Conservation (phyloP, 2,113 vertebrate species). For the Cynopterus brachyotis region DNA sequence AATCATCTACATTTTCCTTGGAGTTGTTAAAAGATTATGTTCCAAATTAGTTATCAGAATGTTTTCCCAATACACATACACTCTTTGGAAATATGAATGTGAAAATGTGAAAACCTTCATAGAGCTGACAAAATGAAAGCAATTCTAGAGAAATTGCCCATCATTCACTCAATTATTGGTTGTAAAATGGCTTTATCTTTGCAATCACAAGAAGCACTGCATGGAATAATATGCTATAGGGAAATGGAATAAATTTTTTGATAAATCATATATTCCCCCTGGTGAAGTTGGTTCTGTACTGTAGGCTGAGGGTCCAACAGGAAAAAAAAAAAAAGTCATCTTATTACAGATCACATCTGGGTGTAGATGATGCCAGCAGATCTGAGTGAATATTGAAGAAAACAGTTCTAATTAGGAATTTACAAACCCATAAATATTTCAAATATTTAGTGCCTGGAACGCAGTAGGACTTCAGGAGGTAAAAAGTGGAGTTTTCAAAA, state of each 20-base stretch:
- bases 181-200: constrained; percentile 14
- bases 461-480: background rate
- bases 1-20: background rate
- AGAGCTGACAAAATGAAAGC: constrained; percentile 40
- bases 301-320: background rate
- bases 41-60: background rate
- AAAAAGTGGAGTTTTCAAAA: background rate
- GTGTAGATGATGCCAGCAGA: background rate
- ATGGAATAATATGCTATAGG: background rate
- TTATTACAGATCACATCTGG: background rate
- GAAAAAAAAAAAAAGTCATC: background rate
- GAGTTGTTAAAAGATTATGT: background rate
- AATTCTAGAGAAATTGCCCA: background rate
- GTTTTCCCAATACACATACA: background rate
- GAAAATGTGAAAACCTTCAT: background rate
- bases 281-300: background rate
- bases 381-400: background rate
- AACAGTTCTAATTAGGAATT: background rate
- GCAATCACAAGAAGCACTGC: background rate
- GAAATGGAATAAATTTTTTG: constrained; percentile 6
- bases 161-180: background rate
- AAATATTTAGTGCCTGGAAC: background rate
- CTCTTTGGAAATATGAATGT: background rate
- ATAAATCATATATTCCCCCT: background rate
- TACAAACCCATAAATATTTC: background rate